phyloP scores from a whole-genome alignment of 2,888 invertebrate genomes.

The Drosophila yooni region DNA sequence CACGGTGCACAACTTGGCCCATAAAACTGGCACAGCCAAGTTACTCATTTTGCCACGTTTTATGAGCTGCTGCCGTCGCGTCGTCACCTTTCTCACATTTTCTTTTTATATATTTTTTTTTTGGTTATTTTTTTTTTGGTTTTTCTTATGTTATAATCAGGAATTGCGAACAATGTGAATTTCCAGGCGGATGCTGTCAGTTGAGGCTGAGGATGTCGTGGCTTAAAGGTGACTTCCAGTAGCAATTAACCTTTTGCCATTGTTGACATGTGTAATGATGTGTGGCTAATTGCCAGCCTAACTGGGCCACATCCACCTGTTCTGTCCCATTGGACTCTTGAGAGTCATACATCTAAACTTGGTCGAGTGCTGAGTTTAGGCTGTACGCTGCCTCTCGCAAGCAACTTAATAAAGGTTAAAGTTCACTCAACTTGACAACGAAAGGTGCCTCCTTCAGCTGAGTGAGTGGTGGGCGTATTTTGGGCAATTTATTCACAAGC shows the following conservation, averaged over 20 bases:
- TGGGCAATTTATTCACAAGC: conserved; percentile 45
- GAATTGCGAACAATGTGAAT: conserved; percentile 27
- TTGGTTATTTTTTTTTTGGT: not conserved
- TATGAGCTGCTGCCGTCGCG: conserved; percentile 32
- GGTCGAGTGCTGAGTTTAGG: conserved; percentile 1
- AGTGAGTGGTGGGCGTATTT: conserved; percentile 14
- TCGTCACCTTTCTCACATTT: conserved; percentile 23
- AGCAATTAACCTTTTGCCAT: conserved; percentile 75
- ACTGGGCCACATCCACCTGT: conserved; percentile 28
- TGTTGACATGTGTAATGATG: conserved; percentile 78
- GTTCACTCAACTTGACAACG: conserved; percentile 40
- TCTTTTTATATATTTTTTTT: conserved; percentile 7
- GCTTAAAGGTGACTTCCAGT: conserved; percentile 39
- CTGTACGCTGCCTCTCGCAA: conserved; percentile 25
- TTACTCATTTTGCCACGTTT: conserved; percentile 51
- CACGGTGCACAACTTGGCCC: conserved; percentile 46
- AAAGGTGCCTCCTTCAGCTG: conserved; percentile 1
- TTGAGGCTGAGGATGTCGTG: conserved; percentile 10
- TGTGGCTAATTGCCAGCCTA: conserved; percentile 71
- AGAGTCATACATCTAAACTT: conserved; percentile 27
- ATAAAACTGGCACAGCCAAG: conserved; percentile 53
- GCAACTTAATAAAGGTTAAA: conserved; percentile 54
- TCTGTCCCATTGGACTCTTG: conserved; percentile 34
- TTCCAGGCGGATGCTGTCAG: conserved; percentile 14
- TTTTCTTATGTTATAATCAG: not conserved